Evolutionary conservation across 2,888 invertebrate genomes (phyloP), one percentile per base, ranked within the genome.

Genomic region (Prostheceraeus crozeri): DNA sequence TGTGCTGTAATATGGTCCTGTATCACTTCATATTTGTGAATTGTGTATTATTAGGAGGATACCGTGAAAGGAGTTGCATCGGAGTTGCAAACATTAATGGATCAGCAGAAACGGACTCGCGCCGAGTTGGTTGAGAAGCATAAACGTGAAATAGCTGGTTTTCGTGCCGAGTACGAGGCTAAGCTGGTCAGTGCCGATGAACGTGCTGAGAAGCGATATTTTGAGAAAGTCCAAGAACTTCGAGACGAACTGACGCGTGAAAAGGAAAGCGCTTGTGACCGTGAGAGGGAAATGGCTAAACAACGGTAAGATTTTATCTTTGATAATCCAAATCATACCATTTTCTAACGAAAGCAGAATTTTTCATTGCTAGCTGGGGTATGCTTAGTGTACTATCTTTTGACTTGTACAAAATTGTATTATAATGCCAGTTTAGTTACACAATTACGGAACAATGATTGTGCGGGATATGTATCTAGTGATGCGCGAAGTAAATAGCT

Each of bases 11-110:
- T n/a, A n/a, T n/a, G n/a, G n/a, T n/a, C n/a, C n/a, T n/a, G n/a
- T n/a, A n/a, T n/a, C n/a, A n/a, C n/a, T n/a, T n/a, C n/a, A n/a
- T n/a, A 23, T 2, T 16, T 52, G 16, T n/a, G 16, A 19, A 2
- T 1, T 10, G 21, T 11, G 2, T 16, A 48, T 35, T 53, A 62
- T 6, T 63, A 76, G 75, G 76, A 77, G 63, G 74, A 76, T 74
- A 77, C 77, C 23, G 76, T 77, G 46, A 76, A 75, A 62, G 77
- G 76, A 14, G 62, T 77, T 53, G 76, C 76, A 63, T 75, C 77
- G 40, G 76, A 76, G 63, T 75, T 77, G 46, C 76, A 76, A 33
- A 23, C 36, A 16, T n/a, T n/a, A n/a, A n/a, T n/a, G n/a, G n/a
- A n/a, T n/a, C n/a, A n/a, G n/a, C n/a, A n/a, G n/a, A n/a, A n/a